Conservation (phyloP, 2,113 vertebrate species). For the Hyperoodon ampullatus region DNA sequence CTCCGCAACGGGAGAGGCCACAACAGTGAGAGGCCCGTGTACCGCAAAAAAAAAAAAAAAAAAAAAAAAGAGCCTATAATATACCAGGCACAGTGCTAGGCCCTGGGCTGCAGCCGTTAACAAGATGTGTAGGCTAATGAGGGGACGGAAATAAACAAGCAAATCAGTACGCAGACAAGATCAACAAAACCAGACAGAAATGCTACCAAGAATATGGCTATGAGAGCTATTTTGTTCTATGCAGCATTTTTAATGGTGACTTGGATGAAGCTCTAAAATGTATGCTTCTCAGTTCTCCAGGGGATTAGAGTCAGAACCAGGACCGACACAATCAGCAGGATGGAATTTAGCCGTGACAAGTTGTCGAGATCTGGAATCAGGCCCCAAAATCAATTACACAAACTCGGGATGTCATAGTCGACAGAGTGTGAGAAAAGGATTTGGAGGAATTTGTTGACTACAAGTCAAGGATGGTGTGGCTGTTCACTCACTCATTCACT, state of each 20-base stretch:
- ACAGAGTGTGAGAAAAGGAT: rapidly evolving
- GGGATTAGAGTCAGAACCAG: neutral
- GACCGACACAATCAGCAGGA: no score
- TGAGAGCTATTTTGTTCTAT: neutral
- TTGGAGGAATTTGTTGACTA: neutral
- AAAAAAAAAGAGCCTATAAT: neutral
- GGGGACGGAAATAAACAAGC: neutral
- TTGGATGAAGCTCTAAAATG: neutral
- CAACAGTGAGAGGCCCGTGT: no score
- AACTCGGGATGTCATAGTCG: neutral
- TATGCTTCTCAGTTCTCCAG: neutral
- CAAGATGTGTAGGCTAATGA: neutral
- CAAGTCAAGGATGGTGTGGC: neutral
- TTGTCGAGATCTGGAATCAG: neutral
- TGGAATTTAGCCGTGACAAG: neutral
- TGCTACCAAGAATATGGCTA: neutral
- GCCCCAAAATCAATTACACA: neutral
- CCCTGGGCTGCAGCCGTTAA: neutral
- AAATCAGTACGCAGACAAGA: neutral
- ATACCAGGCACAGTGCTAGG: neutral
- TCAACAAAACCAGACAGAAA: no score
- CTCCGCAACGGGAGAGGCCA: no score
- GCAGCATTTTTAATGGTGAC: neutral
- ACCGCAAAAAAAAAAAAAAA: no score
- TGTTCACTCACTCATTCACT: neutral